phyloP scores from a whole-genome alignment of 2,113 vertebrate genomes.

The Poeciliopsis turrubarensis region DNA sequence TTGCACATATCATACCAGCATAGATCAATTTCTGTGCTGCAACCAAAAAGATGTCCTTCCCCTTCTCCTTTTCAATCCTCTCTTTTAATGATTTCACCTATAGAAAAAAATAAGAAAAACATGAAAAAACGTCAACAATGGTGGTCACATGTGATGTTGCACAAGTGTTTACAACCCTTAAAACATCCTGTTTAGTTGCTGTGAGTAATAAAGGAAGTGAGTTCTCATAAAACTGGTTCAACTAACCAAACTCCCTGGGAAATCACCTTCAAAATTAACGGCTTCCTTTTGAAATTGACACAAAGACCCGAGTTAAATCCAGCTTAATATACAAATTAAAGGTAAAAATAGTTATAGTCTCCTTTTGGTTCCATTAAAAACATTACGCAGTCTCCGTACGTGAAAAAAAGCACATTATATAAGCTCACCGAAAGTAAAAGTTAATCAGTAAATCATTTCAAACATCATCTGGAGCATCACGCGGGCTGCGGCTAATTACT shows the following conservation, averaged over 20 bases:
- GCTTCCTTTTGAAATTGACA: background rate
- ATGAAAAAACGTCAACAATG: background rate
- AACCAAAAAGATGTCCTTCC: slow-evolving; percentile 92
- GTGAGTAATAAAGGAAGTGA: slow-evolving; percentile 6
- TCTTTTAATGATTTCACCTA: slow-evolving; percentile 95
- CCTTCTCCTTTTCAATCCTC: slow-evolving; percentile 94
- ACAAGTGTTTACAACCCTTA: background rate
- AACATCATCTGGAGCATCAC: slow-evolving; percentile 2
- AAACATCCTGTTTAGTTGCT: background rate
- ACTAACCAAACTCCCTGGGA: background rate
- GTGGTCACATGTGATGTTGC: background rate
- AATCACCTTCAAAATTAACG: background rate
- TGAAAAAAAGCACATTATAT: background rate
- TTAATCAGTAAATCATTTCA: background rate
- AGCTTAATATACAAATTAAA: background rate
- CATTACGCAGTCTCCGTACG: too few relatives aligned
- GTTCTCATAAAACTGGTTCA: background rate
- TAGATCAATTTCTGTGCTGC: slow-evolving; percentile 95
- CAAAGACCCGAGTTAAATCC: background rate
- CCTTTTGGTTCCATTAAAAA: background rate
- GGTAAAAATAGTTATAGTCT: background rate
- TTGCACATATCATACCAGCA: slow-evolving; percentile 84
- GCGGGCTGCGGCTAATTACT: slow-evolving; percentile 53
- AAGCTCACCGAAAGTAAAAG: slow-evolving; percentile 11
- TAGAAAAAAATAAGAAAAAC: background rate